Evolutionary conservation across 1,140 invertebrate genomes (phyloP).

Genomic region (Drosophila parabipectinata): DNA sequence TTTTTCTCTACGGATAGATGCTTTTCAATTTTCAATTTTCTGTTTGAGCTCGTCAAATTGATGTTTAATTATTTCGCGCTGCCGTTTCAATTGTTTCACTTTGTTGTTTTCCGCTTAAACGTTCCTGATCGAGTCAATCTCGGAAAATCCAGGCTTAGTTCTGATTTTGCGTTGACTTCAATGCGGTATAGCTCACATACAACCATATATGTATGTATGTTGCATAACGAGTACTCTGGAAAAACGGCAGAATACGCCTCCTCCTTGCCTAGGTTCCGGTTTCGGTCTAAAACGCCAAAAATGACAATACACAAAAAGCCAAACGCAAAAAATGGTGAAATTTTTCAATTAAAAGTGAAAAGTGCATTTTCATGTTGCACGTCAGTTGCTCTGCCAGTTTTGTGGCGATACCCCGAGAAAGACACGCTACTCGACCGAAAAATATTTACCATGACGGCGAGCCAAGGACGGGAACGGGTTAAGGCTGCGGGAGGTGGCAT

Average conservation of each 20-base stretch:
- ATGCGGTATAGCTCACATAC: slow-evolving; percentile 9
- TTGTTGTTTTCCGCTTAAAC: slow-evolving; percentile 38
- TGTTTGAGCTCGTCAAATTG: slow-evolving; percentile 48
- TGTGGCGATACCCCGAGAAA: slow-evolving; percentile 18
- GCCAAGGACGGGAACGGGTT: slow-evolving; percentile 2
- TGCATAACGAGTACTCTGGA: slow-evolving; percentile 31
- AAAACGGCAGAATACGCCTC: slow-evolving; percentile 27
- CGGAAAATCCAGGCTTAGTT: slow-evolving; percentile 52
- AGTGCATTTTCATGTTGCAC: slow-evolving; percentile 82
- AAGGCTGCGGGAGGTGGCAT: slow-evolving; percentile 23
- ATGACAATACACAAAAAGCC: slow-evolving; percentile 68
- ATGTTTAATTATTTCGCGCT: slow-evolving; percentile 67
- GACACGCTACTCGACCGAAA: slow-evolving; percentile 57
- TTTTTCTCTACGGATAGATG: slow-evolving; percentile 19
- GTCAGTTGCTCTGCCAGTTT: slow-evolving; percentile 60
- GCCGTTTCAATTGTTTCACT: slow-evolving; percentile 40
- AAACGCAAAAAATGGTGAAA: slow-evolving; percentile 49
- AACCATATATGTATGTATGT: not conserved
- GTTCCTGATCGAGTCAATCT: slow-evolving; percentile 67
- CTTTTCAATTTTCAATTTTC: slow-evolving; percentile 24
- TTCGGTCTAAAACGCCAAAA: slow-evolving; percentile 42
- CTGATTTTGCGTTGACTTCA: slow-evolving; percentile 66
- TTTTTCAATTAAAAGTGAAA: slow-evolving; percentile 81
- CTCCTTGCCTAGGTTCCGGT: slow-evolving; percentile 5
- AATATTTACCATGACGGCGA: slow-evolving; percentile 27